phyloP scores from a whole-genome alignment of 2,797 vertebrate genomes.

The Dermochelys coriacea region DNA sequence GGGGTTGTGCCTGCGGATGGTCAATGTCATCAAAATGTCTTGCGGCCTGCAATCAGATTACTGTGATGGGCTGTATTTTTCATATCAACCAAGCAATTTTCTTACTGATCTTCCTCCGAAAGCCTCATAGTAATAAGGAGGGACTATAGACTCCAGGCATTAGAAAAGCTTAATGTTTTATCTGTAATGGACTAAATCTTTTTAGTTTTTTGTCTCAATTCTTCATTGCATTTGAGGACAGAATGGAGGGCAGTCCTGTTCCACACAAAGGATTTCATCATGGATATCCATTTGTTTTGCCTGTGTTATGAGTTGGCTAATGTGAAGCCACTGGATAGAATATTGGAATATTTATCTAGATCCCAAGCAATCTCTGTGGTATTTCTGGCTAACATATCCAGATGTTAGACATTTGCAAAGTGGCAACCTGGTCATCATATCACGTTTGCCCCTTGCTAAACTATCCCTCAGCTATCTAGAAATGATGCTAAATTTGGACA shows the following conservation, averaged over 20 bases:
- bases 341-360: background rate
- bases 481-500: background rate
- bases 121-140: background rate
- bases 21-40: too few species aligned
- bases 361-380: background rate
- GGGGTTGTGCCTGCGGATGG: too few species aligned
- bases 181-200: background rate
- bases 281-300: background rate
- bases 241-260: background rate
- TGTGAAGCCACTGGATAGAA: background rate
- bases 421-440: background rate
- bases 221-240: background rate
- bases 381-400: background rate
- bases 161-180: background rate
- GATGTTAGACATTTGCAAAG: background rate
- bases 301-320: background rate
- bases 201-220: background rate
- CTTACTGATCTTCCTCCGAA: background rate
- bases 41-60: too few species aligned
- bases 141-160: background rate
- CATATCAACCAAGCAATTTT: background rate
- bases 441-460: background rate
- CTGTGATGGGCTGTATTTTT: background rate
- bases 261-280: background rate
- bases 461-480: background rate